Conservation (phyloP, 2,888 invertebrate species). For the Elegia similella region DNA sequence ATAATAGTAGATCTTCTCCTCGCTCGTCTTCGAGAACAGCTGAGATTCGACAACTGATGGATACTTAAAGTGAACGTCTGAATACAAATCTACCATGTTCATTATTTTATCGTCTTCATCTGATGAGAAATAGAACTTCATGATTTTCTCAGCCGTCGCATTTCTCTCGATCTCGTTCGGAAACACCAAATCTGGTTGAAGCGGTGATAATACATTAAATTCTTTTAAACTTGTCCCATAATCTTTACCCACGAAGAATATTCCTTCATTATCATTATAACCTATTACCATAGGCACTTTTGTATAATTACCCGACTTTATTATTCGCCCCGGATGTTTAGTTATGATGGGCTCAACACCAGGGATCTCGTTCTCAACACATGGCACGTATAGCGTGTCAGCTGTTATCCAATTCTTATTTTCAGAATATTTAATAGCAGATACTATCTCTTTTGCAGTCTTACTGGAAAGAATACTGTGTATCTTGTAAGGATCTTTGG, state of each 20-base stretch:
- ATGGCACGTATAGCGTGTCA: slow-evolving; percentile 62
- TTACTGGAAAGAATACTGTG: slow-evolving; percentile 55
- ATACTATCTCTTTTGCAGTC: slow-evolving; percentile 52
- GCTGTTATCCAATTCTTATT: slow-evolving; percentile 60
- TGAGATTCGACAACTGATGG: slow-evolving; percentile 62
- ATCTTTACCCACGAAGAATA: slow-evolving; percentile 62
- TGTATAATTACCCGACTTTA: slow-evolving; percentile 60
- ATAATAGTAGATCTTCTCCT: slow-evolving; percentile 67
- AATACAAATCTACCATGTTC: slow-evolving; percentile 68
- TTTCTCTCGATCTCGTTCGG: slow-evolving; percentile 53
- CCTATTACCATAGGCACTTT: slow-evolving; percentile 74
- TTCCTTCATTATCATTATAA: slow-evolving; percentile 67
- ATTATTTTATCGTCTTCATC: slow-evolving; percentile 58
- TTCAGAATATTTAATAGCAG: slow-evolving; percentile 51
- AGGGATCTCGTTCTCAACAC: slow-evolving; percentile 59
- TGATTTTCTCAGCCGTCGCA: slow-evolving; percentile 47
- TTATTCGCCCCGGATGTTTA: slow-evolving; percentile 54
- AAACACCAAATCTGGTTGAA: slow-evolving; percentile 59
- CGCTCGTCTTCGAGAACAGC: slow-evolving; percentile 53
- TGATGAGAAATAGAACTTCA: slow-evolving; percentile 55
- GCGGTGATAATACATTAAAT: slow-evolving; percentile 42
- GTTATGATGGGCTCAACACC: slow-evolving; percentile 61
- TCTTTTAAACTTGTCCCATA: slow-evolving; percentile 54
- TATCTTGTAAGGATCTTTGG: slow-evolving; percentile 59
- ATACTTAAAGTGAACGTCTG: slow-evolving; percentile 67